phyloP scores from a whole-genome alignment of 2,888 invertebrate genomes.

The Xylophagus ater region DNA sequence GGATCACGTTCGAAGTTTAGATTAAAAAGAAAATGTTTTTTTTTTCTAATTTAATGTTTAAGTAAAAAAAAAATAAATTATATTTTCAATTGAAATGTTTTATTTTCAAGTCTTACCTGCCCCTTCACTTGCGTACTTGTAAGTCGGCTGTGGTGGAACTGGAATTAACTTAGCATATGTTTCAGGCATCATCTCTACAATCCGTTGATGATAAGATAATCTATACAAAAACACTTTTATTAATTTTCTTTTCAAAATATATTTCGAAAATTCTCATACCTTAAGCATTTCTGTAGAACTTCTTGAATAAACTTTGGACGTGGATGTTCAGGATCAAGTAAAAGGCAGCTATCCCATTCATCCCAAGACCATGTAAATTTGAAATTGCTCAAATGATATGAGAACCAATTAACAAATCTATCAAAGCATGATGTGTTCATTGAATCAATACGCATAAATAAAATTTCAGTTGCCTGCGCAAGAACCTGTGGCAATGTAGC shows the following conservation, averaged over 20 bases:
- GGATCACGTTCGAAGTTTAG: conserved; percentile 32
- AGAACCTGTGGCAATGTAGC: conserved; percentile 95
- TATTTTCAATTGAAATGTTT: conserved; percentile 26
- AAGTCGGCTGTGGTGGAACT: conserved; percentile 70
- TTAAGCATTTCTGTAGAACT: conserved; percentile 77
- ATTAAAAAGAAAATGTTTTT: too few relatives aligned
- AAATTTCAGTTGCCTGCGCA: conserved; percentile 94
- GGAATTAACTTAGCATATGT: conserved; percentile 77
- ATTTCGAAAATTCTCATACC: conserved; percentile 44
- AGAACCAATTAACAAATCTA: conserved; percentile 94
- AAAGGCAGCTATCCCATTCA: conserved; percentile 83
- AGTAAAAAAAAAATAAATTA: too few relatives aligned
- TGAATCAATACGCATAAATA: conserved; percentile 89
- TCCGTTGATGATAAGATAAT: conserved; percentile 87
- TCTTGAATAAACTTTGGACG: conserved; percentile 91
- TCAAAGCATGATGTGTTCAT: conserved; percentile 98
- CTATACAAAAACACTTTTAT: conserved; percentile 37
- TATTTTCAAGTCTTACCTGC: conserved; percentile 56
- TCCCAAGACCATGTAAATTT: conserved; percentile 99
- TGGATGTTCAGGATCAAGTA: conserved; percentile 77
- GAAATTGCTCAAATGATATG: conserved; percentile 97
- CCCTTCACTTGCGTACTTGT: conserved; percentile 83
- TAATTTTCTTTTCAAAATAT: conserved; percentile 5
- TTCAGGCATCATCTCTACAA: conserved; percentile 85
- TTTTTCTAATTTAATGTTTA: too few relatives aligned